These are phyloP conservation scores for Neosalanx taihuensis DNA, from an alignment of 2,797 vertebrate species.

Conservation along the genomic window DNA sequence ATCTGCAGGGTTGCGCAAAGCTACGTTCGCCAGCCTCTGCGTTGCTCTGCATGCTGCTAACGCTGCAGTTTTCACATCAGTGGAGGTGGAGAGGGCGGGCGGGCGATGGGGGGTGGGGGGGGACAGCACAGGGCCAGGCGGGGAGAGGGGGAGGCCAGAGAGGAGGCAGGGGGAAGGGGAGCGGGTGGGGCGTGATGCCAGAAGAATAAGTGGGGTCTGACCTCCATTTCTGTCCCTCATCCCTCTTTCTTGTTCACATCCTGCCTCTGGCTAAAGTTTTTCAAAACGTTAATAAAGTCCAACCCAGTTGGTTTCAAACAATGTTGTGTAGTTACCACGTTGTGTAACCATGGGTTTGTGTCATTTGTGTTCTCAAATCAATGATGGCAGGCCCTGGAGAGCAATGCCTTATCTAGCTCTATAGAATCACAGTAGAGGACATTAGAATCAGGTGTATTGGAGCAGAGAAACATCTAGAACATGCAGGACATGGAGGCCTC, in stretches of 20 bases:
- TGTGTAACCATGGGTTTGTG: not conserved
- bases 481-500: no score
- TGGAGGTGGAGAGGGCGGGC: not conserved
- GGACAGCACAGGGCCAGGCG: not conserved
- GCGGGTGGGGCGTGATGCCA: not conserved
- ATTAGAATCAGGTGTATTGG: no score
- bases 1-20: constrained; percentile 16
- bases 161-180: not conserved
- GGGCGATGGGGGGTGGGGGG: no score
- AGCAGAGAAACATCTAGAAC: no score
- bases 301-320: constrained; percentile 1
- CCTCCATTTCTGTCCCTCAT: not conserved
- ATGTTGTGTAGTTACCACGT: not conserved
- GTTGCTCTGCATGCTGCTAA: constrained; percentile 1
- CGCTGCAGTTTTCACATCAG: constrained; percentile 13
- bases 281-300: not conserved
- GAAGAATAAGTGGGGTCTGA: not conserved
- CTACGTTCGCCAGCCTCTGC: not conserved
- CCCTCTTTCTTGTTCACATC: not conserved
- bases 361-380: constrained; percentile 5
- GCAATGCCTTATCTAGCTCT: not conserved
- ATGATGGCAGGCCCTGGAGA: not conserved
- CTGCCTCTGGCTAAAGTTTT: not conserved
- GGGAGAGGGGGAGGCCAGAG: not conserved
- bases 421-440: no score